Base-by-base conservation (phyloP, 1,140 invertebrate species). In the Cryptotermes secundus region DNA sequence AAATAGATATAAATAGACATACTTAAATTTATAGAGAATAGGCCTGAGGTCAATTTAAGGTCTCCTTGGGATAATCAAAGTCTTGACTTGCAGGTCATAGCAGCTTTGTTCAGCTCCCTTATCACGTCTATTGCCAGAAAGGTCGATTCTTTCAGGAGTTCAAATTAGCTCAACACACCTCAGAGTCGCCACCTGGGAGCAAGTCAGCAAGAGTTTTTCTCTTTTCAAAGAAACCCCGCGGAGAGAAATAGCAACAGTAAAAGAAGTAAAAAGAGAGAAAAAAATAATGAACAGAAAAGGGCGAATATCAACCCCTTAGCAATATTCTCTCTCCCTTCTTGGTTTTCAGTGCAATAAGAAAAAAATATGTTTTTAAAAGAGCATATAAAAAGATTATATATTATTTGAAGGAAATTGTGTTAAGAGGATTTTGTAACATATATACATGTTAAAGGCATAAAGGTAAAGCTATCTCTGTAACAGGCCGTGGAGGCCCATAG, bases 131-230 rank as follows among this genome's bases (percentile, higher is more conserved):
- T 72, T 72, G n/a, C 26, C 16, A 72, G 59, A 31, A 31, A 72
- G n/a, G 59, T 72, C 59, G 59, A 22, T 72, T 72, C 59, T 72
- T 72, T 72, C 26, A 72, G n/a, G 59, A 72, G n/a, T n/a, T 72
- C 26, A 72, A 72, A 72, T 72, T 72, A 72, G 59, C 31, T n/a
- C 59, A 26, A n/a, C 59, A 72, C 59, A 72, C 59, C 59, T 72
- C 59, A 72, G 26, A 72, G 26, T 72, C 31, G 26, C 59, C 59
- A 72, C 59, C 59, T 72, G 59, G 59, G 59, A 72, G 26, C 59
- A 26, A 72, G 59, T 72, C 59, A 72, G 59, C 53, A 59, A 59
- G 53, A 59, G 53, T 59, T 59, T 22, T 72, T 31, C 59, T 16
- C n/a, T 72, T 31, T n/a, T 9, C 7, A 72, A 31, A 31, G 10